Conservation (phyloP, 2,888 invertebrate genomes). For the Xestia ashworthii region DNA sequence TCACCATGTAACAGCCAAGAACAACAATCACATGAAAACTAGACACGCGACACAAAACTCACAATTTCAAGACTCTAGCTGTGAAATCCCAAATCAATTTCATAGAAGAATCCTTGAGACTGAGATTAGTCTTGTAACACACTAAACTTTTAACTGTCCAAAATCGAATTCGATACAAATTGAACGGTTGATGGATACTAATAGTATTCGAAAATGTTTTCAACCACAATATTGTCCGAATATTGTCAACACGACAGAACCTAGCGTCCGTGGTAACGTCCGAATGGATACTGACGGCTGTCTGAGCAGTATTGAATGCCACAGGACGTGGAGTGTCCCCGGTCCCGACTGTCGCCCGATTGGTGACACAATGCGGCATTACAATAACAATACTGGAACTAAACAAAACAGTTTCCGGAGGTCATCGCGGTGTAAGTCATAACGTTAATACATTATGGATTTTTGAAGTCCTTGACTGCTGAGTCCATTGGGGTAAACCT, state of each 20-base stretch:
- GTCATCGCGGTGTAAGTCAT: slow-evolving; percentile 60
- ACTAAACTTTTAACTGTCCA: background rate
- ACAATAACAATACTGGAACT: slow-evolving; percentile 83
- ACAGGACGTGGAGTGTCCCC: slow-evolving; percentile 53
- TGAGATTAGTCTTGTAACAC: slow-evolving; percentile 8
- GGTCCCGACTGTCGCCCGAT: slow-evolving; percentile 49
- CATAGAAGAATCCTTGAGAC: slow-evolving; percentile 37
- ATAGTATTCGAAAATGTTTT: slow-evolving; percentile 5
- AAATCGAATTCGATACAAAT: slow-evolving; percentile 21
- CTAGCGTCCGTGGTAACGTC: slow-evolving; percentile 39
- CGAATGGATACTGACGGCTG: slow-evolving; percentile 38
- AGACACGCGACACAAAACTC: slow-evolving; percentile 24
- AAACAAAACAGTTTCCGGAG: slow-evolving; percentile 82
- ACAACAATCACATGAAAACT: slow-evolving; percentile 30
- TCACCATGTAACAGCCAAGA: slow-evolving; percentile 39
- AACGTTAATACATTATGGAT: slow-evolving; percentile 30
- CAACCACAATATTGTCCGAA: background rate
- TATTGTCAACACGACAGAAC: background rate
- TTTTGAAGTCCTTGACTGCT: slow-evolving; percentile 35
- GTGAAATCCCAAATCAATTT: slow-evolving; percentile 52
- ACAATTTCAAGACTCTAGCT: slow-evolving; percentile 36
- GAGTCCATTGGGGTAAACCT: slow-evolving; percentile 11
- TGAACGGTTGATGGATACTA: background rate
- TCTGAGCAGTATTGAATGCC: slow-evolving; percentile 31
- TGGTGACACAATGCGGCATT: slow-evolving; percentile 79